Percentiles rank a stretch among this genome's conserved stretches.
These are phyloP conservation scores for Microctenopoma lineatum DNA, from an alignment of 2,797 vertebrate genomes.

Conservation along the genomic window DNA sequence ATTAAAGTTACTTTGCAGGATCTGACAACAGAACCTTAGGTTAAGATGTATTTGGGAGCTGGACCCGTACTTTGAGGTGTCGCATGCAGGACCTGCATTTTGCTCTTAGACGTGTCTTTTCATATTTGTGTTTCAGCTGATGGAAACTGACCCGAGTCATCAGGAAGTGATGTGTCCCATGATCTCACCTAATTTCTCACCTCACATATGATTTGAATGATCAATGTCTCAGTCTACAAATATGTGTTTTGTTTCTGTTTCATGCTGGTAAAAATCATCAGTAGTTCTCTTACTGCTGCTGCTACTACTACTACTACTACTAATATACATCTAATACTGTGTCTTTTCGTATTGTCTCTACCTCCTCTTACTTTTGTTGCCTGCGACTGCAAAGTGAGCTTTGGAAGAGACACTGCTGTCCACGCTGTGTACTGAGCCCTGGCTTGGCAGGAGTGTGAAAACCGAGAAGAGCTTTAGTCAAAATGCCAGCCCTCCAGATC, in stretches of 20 bases:
- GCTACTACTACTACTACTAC: no score
- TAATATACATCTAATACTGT: not conserved
- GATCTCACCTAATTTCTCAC: no score
- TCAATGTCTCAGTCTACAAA: no score
- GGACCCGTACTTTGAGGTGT: not conserved
- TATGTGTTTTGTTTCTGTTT: no score
- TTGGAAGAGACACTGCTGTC: constrained; percentile 63
- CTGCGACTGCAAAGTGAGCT: constrained; percentile 46
- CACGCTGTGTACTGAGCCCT: constrained; percentile 68
- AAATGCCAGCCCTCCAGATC: constrained; percentile 84
- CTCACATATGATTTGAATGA: no score
- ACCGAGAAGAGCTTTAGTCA: constrained; percentile 83
- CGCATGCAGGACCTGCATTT: not conserved
- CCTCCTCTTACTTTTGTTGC: constrained; percentile 34
- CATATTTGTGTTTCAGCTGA: not conserved
- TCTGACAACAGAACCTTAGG: not conserved
- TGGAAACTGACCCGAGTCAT: no score
- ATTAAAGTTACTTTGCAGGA: not conserved
- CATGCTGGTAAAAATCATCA: no score
- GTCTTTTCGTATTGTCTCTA: constrained; percentile 11
- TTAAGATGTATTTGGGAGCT: not conserved
- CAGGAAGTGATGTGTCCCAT: no score
- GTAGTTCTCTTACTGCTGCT: no score
- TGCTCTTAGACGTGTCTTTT: not conserved
- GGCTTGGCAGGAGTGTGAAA: constrained; percentile 80